Conservation (phyloP, 2,888 invertebrate genomes). For the Meloe dianella region DNA sequence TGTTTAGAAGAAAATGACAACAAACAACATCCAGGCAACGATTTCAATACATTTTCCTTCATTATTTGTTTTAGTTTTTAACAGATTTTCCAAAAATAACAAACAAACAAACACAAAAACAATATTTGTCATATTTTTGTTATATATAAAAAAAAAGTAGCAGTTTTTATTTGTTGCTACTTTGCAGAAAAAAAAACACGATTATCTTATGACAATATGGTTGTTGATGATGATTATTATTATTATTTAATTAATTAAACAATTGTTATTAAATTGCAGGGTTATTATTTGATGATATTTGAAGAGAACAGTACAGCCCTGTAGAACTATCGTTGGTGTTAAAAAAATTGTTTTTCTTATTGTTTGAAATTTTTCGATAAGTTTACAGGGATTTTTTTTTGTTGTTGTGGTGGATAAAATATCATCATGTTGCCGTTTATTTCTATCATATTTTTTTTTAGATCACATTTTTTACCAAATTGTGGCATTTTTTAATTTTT, state of each 20-base stretch:
- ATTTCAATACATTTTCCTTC: background rate
- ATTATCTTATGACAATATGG: background rate
- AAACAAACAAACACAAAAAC: too few species aligned
- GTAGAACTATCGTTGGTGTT: background rate
- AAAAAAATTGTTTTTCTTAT: background rate
- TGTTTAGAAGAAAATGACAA: background rate
- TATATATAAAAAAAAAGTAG: background rate
- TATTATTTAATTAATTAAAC: background rate
- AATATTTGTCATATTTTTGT: background rate
- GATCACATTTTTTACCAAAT: background rate
- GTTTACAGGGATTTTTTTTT: too few species aligned
- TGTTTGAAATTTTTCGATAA: too few species aligned
- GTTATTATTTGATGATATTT: background rate
- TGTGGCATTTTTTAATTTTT: background rate
- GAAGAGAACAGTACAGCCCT: background rate
- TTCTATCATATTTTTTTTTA: slow-evolving; percentile 22
- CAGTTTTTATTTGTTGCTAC: background rate
- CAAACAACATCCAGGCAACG: background rate
- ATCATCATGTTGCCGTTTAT: slow-evolving; percentile 29
- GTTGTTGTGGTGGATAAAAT: too few species aligned
- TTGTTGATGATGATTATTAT: background rate
- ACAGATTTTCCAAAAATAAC: background rate
- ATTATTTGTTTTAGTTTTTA: background rate
- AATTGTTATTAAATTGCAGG: background rate
- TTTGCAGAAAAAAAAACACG: too few species aligned